These are phyloP conservation scores for Cheilosia vernalis DNA, from an alignment of 2,888 invertebrate genomes.

Conservation along the genomic window DNA sequence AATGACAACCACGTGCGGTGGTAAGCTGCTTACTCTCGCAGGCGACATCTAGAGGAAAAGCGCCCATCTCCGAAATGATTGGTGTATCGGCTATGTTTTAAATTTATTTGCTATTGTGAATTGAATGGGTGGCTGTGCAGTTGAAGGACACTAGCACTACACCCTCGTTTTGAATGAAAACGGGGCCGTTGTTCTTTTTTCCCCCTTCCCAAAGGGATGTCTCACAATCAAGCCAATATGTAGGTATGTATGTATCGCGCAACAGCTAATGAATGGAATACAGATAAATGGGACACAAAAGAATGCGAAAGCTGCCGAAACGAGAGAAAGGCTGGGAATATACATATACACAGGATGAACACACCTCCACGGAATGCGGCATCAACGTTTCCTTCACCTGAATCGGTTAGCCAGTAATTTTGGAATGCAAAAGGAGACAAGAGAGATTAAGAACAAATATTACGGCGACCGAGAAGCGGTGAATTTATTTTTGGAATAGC, in stretches of 20 bases:
- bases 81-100: slow-evolving; percentile 11
- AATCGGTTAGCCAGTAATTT: slow-evolving; percentile 9
- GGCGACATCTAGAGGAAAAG: slow-evolving; percentile 11
- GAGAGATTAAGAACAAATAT: slow-evolving; percentile 3
- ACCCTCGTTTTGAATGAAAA: slow-evolving; percentile 1
- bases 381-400: background rate
- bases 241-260: too few relatives aligned
- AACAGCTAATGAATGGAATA: slow-evolving; percentile 4
- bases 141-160: background rate
- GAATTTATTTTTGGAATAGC: slow-evolving; percentile 23
- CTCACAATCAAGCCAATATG: background rate
- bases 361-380: background rate
- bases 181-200: slow-evolving; percentile 4
- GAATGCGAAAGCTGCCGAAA: slow-evolving; percentile 4
- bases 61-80: background rate
- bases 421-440: background rate
- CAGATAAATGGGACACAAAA: background rate
- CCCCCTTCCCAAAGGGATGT: background rate
- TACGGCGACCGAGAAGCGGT: slow-evolving; percentile 2
- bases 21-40: background rate
- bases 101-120: slow-evolving; percentile 37
- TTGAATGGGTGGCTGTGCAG: background rate
- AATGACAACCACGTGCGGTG: slow-evolving; percentile 57
- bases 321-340: background rate
- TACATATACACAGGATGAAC: background rate